phyloP scores from a whole-genome alignment of 2,113 vertebrate species.

The Nyctereutes procyonoides region DNA sequence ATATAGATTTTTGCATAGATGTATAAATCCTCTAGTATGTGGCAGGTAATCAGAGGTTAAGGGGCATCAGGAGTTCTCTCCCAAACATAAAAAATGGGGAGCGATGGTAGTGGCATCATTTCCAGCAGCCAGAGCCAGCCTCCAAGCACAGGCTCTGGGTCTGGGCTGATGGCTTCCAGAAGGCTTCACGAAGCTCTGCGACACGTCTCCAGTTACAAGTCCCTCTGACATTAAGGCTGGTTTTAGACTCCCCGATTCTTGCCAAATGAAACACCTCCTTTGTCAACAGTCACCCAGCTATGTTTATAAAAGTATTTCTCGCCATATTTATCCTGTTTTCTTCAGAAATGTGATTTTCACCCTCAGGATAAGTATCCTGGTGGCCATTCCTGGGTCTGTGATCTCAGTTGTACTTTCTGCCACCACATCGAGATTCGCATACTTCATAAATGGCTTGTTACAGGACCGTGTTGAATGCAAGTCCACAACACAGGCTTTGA shows the following conservation, averaged over 20 bases:
- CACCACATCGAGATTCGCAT: neutral
- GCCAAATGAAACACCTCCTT: neutral
- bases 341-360: slow-evolving; percentile 29
- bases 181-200: neutral
- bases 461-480: neutral
- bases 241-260: neutral
- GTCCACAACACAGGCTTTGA: neutral
- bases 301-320: neutral
- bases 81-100: neutral
- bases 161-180: neutral
- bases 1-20: no score
- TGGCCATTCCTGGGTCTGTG: neutral
- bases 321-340: neutral
- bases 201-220: neutral
- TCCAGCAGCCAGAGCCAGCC: neutral
- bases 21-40: neutral
- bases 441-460: neutral
- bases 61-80: neutral
- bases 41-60: neutral
- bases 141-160: neutral
- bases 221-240: neutral
- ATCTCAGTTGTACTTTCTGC: neutral
- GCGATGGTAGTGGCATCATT: neutral
- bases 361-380: neutral
- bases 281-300: neutral